Conservation (phyloP, 2,797 vertebrate species). For the Pempheris klunzingeri region DNA sequence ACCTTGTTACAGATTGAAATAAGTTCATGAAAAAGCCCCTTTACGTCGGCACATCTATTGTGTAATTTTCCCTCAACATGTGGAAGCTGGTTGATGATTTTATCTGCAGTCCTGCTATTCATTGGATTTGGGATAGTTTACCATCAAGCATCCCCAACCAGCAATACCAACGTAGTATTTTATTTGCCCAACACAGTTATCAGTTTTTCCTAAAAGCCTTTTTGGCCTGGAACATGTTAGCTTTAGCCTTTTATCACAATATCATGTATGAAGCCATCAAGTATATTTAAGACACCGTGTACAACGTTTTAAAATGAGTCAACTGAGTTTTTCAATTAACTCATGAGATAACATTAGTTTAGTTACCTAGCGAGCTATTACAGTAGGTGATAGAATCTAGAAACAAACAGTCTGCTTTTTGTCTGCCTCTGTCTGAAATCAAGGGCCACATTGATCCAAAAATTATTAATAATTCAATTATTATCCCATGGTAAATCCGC, state of each 20-base stretch:
- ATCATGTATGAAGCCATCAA: not conserved
- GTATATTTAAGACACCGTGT: not conserved
- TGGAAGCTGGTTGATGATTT: not conserved
- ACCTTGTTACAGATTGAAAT: not conserved
- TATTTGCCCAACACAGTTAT: not conserved
- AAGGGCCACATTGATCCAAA: not conserved
- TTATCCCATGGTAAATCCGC: constrained; percentile 13
- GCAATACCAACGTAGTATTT: not conserved
- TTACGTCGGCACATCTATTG: not conserved
- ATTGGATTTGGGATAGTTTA: not conserved
- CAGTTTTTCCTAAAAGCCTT: not conserved
- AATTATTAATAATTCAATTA: not conserved
- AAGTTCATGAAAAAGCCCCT: not conserved
- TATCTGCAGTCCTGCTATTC: not conserved
- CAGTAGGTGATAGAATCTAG: not conserved
- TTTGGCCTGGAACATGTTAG: not conserved
- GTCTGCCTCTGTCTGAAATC: not conserved
- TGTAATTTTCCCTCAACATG: not conserved
- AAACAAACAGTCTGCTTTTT: not conserved
- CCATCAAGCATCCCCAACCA: not conserved
- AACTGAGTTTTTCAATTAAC: not conserved
- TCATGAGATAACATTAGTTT: not conserved
- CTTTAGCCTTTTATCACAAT: not conserved
- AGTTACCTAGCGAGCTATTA: not conserved
- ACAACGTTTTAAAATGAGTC: not conserved